A percentile compares a stretch with the other conserved stretches of the same genome.
These are phyloP conservation scores for Ascidia mentula DNA, from an alignment of 23 tunicate species.

Conservation along the genomic window DNA sequence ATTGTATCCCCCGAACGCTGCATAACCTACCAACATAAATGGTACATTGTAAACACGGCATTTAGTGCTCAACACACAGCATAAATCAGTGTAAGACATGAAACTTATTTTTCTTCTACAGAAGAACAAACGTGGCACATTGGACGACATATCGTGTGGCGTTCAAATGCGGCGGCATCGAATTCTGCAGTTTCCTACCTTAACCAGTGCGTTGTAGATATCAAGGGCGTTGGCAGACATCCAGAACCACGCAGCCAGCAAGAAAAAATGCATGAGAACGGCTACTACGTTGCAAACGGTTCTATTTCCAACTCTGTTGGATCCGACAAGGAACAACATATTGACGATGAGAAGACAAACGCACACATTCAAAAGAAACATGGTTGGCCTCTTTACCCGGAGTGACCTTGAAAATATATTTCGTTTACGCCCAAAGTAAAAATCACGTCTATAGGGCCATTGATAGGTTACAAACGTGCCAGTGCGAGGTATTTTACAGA, in stretches of 20 bases:
- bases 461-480: too few species aligned
- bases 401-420: slow-evolving; percentile 39
- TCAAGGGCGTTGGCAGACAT: slow-evolving; percentile 50
- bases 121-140: too few species aligned
- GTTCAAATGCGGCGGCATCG: too few species aligned
- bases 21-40: background rate
- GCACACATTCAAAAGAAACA: slow-evolving; percentile 44
- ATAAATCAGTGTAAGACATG: too few species aligned
- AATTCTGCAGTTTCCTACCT: slow-evolving; percentile 45
- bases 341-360: slow-evolving; percentile 35
- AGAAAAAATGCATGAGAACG: slow-evolving; percentile 48
- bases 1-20: background rate
- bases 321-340: slow-evolving; percentile 45
- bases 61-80: too few species aligned
- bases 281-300: slow-evolving; percentile 33
- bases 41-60: too few species aligned
- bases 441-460: too few species aligned
- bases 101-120: too few species aligned
- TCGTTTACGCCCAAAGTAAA: too few species aligned
- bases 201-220: slow-evolving; percentile 41
- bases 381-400: slow-evolving; percentile 43
- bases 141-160: too few species aligned
- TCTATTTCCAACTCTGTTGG: slow-evolving; percentile 10
- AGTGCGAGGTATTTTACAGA: too few species aligned
- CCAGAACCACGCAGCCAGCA: slow-evolving; percentile 52